A percentile compares a stretch with the other conserved stretches of the same genome.
Evolutionary conservation across 1,140 invertebrate species (phyloP).

Genomic region (Drosophila dunni): DNA sequence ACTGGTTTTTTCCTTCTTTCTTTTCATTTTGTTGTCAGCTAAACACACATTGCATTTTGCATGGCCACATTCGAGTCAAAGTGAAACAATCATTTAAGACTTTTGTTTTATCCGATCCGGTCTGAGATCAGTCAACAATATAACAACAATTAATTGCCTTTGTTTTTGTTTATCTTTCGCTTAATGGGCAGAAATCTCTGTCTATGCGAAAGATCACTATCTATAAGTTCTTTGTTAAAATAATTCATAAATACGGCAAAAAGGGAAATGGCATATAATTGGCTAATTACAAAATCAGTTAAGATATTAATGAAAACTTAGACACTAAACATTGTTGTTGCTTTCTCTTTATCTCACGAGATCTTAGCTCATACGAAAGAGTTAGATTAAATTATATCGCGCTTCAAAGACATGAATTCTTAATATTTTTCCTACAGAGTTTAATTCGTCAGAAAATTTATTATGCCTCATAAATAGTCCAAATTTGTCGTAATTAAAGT

Average conservation of each 20-base stretch:
- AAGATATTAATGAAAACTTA: too few species aligned
- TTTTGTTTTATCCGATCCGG: slow-evolving; percentile 32
- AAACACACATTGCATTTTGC: slow-evolving; percentile 11
- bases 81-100: slow-evolving; percentile 44
- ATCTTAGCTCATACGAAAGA: too few species aligned
- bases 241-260: neutral
- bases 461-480: too few species aligned
- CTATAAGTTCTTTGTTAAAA: neutral
- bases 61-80: slow-evolving; percentile 18
- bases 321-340: too few species aligned
- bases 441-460: too few species aligned
- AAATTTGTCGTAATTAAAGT: too few species aligned
- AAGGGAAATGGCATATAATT: neutral
- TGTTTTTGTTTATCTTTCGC: slow-evolving; percentile 11
- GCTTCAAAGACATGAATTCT: too few species aligned
- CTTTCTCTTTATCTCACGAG: too few species aligned
- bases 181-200: slow-evolving; percentile 7
- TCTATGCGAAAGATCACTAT: neutral
- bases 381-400: too few species aligned
- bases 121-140: slow-evolving; percentile 20
- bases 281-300: too few species aligned
- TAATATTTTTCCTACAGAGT: too few species aligned
- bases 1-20: slow-evolving; percentile 44
- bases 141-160: slow-evolving; percentile 17
- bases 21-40: slow-evolving; percentile 1